Evolutionary conservation across 2,797 vertebrate genomes (phyloP).

Genomic region (Apogon hyalosoma): DNA sequence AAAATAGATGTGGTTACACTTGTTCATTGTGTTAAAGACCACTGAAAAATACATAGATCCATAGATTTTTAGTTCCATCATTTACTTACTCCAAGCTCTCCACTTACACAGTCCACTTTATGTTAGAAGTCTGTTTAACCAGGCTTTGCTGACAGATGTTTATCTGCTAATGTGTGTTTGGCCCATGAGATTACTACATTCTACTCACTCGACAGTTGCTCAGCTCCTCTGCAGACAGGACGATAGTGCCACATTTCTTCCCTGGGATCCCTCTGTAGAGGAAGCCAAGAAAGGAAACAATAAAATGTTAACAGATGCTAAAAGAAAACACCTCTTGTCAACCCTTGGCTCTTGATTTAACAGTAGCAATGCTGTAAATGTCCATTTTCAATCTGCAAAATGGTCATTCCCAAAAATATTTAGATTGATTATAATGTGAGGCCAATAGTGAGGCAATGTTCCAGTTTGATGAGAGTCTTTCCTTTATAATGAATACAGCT

Average conservation of each 20-base stretch:
- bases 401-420: neutral
- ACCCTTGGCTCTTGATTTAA: conserved; percentile 14
- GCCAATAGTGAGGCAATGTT: no score
- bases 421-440: neutral
- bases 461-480: no score
- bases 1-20: no score
- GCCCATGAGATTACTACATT: conserved; percentile 28
- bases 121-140: conserved; percentile 23
- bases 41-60: neutral
- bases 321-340: neutral
- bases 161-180: conserved; percentile 48
- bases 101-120: conserved; percentile 23
- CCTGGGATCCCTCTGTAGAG: conserved; percentile 88
- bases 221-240: conserved; percentile 93
- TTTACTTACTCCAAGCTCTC: conserved; percentile 4
- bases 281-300: conserved; percentile 40
- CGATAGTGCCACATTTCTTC: conserved; percentile 93
- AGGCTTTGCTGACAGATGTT: conserved; percentile 53
- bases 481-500: no score
- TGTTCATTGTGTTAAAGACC: no score
- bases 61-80: neutral
- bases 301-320: conserved; percentile 14
- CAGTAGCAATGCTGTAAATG: conserved; percentile 5
- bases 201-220: conserved; percentile 94
- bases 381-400: neutral